These are phyloP conservation scores for Venusia cambrica DNA, from an alignment of 2,888 invertebrate species.

Conservation along the genomic window DNA sequence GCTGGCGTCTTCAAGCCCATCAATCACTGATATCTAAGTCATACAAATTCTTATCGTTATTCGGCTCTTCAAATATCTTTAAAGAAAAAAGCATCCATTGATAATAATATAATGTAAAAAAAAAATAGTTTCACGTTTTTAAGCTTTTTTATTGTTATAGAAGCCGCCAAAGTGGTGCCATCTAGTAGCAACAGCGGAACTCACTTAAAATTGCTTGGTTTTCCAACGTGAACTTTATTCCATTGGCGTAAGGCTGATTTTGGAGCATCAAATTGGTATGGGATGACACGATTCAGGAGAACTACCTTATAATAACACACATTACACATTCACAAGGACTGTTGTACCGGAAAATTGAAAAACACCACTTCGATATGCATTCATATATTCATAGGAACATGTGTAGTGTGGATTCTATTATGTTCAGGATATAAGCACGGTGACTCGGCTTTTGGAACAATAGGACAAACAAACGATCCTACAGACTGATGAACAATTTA, in stretches of 20 bases:
- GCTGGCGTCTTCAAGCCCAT: slow-evolving; percentile 25
- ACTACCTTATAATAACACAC: slow-evolving; percentile 19
- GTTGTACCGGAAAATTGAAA: slow-evolving; percentile 78
- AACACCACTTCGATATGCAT: slow-evolving; percentile 59
- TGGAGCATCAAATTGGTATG: too few relatives aligned
- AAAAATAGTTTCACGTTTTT: too few relatives aligned
- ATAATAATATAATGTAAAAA: too few relatives aligned
- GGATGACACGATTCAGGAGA: too few relatives aligned
- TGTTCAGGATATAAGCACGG: slow-evolving; percentile 15
- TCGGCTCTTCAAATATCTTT: slow-evolving; percentile 1
- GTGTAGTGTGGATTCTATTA: slow-evolving; percentile 41
- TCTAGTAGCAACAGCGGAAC: too few relatives aligned
- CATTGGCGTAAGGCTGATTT: too few relatives aligned
- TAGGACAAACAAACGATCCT: slow-evolving; percentile 2
- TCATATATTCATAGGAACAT: slow-evolving; percentile 71
- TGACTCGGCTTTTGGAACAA: slow-evolving; percentile 1
- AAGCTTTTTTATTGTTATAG: too few relatives aligned
- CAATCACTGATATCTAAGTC: slow-evolving; percentile 28
- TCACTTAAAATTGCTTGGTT: too few relatives aligned
- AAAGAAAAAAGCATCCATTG: too few relatives aligned
- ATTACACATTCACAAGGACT: slow-evolving; percentile 50
- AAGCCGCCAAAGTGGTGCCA: too few relatives aligned
- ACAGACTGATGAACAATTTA: slow-evolving; percentile 5
- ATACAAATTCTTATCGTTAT: slow-evolving; percentile 13
- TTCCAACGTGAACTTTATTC: too few relatives aligned